Evolutionary conservation across 2,888 invertebrate species (phyloP).

Genomic region (Melitaea athalia): DNA sequence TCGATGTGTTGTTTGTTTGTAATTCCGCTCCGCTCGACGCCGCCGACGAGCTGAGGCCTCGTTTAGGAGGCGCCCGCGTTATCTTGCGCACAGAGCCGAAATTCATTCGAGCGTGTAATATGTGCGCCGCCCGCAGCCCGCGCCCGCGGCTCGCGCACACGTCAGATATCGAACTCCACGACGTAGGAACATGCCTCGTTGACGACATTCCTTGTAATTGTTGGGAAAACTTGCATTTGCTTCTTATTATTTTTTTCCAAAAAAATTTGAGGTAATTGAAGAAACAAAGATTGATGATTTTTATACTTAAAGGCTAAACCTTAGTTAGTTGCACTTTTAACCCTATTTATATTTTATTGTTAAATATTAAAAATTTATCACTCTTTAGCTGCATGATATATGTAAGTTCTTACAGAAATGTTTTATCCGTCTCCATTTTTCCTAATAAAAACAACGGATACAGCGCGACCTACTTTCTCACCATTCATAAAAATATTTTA

Average conservation of each 20-base stretch:
- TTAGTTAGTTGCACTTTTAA: not conserved
- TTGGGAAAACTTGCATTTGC: constrained; percentile 23
- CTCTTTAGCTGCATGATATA: not conserved
- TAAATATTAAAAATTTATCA: too few species aligned
- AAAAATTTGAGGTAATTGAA: constrained; percentile 1
- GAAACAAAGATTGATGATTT: not conserved
- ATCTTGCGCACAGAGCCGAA: constrained; percentile 67
- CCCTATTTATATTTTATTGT: not conserved
- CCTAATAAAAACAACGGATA: constrained; percentile 30
- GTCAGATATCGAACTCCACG: constrained; percentile 23
- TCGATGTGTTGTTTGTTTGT: constrained; percentile 68
- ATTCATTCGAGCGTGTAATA: constrained; percentile 67
- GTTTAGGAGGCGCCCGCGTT: constrained; percentile 72
- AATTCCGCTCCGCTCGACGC: constrained; percentile 54
- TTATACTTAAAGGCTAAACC: not conserved
- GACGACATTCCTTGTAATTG: constrained; percentile 19
- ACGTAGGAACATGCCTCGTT: constrained; percentile 18
- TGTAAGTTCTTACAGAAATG: not conserved
- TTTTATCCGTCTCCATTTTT: constrained; percentile 18
- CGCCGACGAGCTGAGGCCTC: constrained; percentile 64
- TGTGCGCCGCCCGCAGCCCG: constrained; percentile 47
- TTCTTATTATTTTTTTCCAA: constrained; percentile 18
- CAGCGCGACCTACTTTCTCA: constrained; percentile 41
- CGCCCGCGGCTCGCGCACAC: constrained; percentile 31
- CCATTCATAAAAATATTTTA: constrained; percentile 41